Conservation (phyloP, 1,140 invertebrate species). For the Aphis craccivora region DNA sequence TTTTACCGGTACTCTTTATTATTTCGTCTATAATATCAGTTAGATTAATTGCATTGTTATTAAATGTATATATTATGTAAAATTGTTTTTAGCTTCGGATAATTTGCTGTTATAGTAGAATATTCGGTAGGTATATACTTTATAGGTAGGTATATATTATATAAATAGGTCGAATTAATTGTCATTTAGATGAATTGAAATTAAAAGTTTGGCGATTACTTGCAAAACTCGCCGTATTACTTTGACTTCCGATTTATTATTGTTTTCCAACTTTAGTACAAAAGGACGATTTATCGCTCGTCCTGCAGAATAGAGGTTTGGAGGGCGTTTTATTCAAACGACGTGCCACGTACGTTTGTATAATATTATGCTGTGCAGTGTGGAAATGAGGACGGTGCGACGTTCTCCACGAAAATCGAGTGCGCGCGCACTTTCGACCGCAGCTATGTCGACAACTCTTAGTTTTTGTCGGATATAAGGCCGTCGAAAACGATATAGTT, state of each 20-base stretch:
- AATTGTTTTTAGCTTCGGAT: not conserved
- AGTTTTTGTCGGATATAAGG: not conserved
- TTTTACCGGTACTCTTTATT: not conserved
- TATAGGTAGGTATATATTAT: not conserved
- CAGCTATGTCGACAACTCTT: not conserved
- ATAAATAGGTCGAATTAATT: conserved; percentile 1
- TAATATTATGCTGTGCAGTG: not conserved
- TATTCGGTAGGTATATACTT: not conserved
- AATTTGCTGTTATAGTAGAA: not conserved
- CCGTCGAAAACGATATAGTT: too few species aligned
- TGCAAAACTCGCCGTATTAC: conserved; percentile 21
- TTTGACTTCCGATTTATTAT: conserved; percentile 34
- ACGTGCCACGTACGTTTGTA: not conserved
- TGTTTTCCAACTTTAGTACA: conserved; percentile 30
- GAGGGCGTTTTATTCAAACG: not conserved
- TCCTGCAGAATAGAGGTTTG: not conserved
- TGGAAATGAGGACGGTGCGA: not conserved
- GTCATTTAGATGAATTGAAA: conserved; percentile 6
- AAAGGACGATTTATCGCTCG: conserved; percentile 9
- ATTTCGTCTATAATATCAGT: not conserved
- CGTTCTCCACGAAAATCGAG: not conserved
- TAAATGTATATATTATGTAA: not conserved
- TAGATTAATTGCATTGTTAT: not conserved
- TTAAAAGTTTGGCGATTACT: conserved; percentile 35
- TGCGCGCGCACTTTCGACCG: not conserved